Base-by-base conservation (phyloP, 1,140 invertebrate species). In the Drosophila triauraria region DNA sequence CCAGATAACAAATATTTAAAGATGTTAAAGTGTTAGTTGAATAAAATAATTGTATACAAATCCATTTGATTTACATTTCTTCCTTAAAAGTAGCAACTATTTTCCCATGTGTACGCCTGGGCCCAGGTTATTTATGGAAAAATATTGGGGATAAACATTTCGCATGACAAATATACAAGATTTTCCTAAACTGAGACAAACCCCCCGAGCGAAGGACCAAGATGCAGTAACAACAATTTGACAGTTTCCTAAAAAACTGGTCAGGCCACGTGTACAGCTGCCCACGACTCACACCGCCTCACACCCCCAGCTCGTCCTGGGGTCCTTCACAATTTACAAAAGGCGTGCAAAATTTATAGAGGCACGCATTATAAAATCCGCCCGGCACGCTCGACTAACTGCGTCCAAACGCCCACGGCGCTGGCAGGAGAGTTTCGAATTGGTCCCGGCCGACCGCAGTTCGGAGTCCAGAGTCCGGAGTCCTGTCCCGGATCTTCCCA, bases 281-380 rank as follows among this genome's bases (percentile, higher is more conserved):
- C 56, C 75, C 74, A 77, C 68, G 69, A 59, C 44, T 27, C 20
- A 20, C 20, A 20, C 20, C 20, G 20, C 54, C 32, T 35, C 51
- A 38, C 23, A 44, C 71, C 67, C 7, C 20, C 42, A 10, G n/a
- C 30, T 43, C 63, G 23, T 30, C 15, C 58, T 15, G 57, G 63
- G 63, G 27, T 38, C 59, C 30, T 59, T 56, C 67, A 67, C 75
- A 77, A 25, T 78, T 78, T 78, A 84, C 84, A 90, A 88, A 88
- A 88, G 84, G 84, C 84, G 84, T 88, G 84, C 80, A 88, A 88
- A 88, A 88, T 88, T 88, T 88, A 88, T 88, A 88, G 84, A 88
- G 63, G 85, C 80, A 88, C 83, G 84, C 83, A 87, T 87, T 88
- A 87, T 88, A 87, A 84, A 83, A 71, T 82, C 84, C 80, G 59